phyloP scores from a whole-genome alignment of 2,888 invertebrate species.

The Cremastinae sp. region DNA sequence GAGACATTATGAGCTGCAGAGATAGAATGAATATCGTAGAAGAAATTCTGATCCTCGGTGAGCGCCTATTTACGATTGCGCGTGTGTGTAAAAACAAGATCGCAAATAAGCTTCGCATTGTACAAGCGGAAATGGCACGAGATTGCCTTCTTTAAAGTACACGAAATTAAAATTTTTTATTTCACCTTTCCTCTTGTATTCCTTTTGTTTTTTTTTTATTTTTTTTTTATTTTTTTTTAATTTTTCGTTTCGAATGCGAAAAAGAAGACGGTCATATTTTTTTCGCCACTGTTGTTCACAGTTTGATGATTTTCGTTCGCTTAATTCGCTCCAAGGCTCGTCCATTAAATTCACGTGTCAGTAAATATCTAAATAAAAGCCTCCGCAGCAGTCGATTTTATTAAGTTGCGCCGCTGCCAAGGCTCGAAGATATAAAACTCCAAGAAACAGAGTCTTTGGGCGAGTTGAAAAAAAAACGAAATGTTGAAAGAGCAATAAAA shows the following conservation, averaged over 20 bases:
- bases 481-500: constrained; percentile 42
- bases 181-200: too few species aligned
- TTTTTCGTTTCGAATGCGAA: too few species aligned
- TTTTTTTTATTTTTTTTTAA: too few species aligned
- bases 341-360: too few species aligned
- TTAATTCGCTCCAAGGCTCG: too few species aligned
- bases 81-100: constrained; percentile 13
- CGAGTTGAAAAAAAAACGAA: constrained; percentile 9
- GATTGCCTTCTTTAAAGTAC: constrained; percentile 27
- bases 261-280: too few species aligned
- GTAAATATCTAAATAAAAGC: neutral
- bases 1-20: constrained; percentile 9
- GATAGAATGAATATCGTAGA: constrained; percentile 36
- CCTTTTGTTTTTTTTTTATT: too few species aligned
- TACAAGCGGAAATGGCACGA: constrained; percentile 37
- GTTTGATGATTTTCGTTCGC: too few species aligned
- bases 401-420: constrained; percentile 9
- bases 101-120: constrained; percentile 38
- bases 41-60: constrained; percentile 22
- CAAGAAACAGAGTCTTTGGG: neutral
- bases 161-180: constrained; percentile 20
- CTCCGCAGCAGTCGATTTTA: neutral
- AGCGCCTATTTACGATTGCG: neutral
- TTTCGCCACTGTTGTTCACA: too few species aligned
- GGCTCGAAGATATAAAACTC: neutral